Evolutionary conservation across 2,113 vertebrate species (phyloP), one percentile per base, ranked within the genome.

Genomic region (Nesoenas mayeri): DNA sequence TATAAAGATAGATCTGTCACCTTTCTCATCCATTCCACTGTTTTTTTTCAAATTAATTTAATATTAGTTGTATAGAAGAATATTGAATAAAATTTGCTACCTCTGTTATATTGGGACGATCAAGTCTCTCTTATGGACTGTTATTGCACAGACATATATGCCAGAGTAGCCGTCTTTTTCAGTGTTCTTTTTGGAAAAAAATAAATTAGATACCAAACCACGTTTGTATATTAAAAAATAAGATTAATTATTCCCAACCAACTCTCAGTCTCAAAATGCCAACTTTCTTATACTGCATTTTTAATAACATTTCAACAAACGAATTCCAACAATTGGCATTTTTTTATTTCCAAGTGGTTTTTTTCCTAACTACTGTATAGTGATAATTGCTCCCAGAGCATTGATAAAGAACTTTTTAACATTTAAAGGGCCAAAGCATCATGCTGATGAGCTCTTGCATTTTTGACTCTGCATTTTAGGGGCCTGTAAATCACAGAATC

Each of bases 301-400:
- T 92, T 75, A 92, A 69, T 91, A 12, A 53, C 34, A 67, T 88
- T 94, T 88, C 67, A 91, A 91, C 13, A 79, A 96, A 91, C 2
- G 36, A 84, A 74, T 91, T 92, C 50, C 29, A 62, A 8, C 26
- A 70, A 66, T 90, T 96, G 88, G 7, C 12, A 67, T 79, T 93
- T 93, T 40, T 78, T 67, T 11, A 8, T 92, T 91, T 96, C 28
- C 47, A 62, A 24, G 11, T 47, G 13, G 12, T 83, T 67, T 51
- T 64, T 78, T 89, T 32, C 67, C 65, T 95, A 28, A 65, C 42
- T 86, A 53, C 34, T 74, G 22, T 83, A 81, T 10, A 94, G 51
- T 89, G 82, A 93, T 94, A 96, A 90, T 96, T 96, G 97, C 97
- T 97, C 51, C 42, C 36, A 80, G 6, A 44, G 66, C 24, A 61